phyloP scores from a whole-genome alignment of 2,113 vertebrate species.

The Falcunculus frontatus region DNA sequence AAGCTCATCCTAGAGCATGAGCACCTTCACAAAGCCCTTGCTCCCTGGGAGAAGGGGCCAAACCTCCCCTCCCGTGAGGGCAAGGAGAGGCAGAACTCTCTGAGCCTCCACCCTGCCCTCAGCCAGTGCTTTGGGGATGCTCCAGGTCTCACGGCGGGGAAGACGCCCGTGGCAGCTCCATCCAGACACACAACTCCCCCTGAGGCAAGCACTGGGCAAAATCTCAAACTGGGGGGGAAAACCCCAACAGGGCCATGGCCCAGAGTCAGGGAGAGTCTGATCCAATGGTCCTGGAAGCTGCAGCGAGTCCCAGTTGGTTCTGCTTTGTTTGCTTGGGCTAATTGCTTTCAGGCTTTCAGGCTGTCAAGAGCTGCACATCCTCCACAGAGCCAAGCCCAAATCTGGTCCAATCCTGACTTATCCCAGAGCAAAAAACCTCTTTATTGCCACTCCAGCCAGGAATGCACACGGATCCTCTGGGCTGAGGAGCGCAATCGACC shows the following conservation, averaged over 20 bases:
- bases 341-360: constrained; percentile 37
- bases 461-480: background rate
- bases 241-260: background rate
- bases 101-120: background rate
- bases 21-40: background rate
- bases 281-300: background rate
- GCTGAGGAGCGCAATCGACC: background rate
- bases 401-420: background rate
- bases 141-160: fast-evolving
- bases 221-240: background rate
- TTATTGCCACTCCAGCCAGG: background rate
- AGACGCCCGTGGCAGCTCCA: background rate
- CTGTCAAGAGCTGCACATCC: background rate
- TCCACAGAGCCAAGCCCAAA: background rate
- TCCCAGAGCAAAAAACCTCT: background rate
- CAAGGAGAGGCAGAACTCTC: background rate
- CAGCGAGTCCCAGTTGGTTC: background rate
- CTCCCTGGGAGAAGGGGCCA: background rate
- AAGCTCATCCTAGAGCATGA: background rate
- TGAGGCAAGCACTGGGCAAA: background rate
- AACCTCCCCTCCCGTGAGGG: background rate
- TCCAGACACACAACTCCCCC: background rate
- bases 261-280: background rate
- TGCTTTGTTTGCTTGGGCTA: background rate
- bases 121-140: background rate